A percentile compares a stretch with the other conserved stretches of the same genome.
Conservation (phyloP, 2,888 invertebrate species). For the Chorisops tibialis region DNA sequence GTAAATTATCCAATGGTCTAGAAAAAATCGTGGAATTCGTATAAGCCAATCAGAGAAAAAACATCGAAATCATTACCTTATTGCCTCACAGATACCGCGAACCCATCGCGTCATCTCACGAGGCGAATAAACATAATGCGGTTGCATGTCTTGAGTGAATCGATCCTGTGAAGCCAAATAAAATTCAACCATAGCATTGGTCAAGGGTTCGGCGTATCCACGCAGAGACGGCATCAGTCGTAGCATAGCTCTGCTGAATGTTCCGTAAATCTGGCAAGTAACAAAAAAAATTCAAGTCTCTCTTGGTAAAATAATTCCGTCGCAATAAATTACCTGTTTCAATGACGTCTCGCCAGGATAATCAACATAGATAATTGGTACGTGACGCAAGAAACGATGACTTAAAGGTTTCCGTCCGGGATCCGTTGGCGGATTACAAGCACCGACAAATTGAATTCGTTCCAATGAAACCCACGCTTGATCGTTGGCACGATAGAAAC, state of each 20-base stretch:
- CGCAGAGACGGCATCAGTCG: constrained; percentile 87
- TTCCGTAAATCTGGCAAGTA: constrained; percentile 97
- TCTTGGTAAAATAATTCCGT: constrained; percentile 42
- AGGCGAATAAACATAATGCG: constrained; percentile 99
- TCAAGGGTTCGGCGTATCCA: constrained; percentile 93
- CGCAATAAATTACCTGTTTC: constrained; percentile 60
- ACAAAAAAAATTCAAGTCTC: neutral
- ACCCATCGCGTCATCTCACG: constrained; percentile 99
- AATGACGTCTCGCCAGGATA: constrained; percentile 98
- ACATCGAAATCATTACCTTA: constrained; percentile 55
- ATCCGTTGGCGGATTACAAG: constrained; percentile 99
- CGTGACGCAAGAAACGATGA: constrained; percentile 84
- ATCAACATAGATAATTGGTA: constrained; percentile 98
- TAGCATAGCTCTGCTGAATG: constrained; percentile 97
- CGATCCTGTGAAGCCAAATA: constrained; percentile 94
- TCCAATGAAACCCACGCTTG: constrained; percentile 97
- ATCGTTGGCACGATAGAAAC: constrained; percentile 84
- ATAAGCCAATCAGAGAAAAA: constrained; percentile 11
- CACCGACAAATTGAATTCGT: constrained; percentile 98
- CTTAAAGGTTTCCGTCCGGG: constrained; percentile 96
- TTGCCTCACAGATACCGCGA: constrained; percentile 97
- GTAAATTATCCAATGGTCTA: constrained; percentile 85
- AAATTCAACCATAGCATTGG: constrained; percentile 98
- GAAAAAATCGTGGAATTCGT: no score
- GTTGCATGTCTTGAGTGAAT: constrained; percentile 99